A percentile compares a stretch with the other conserved stretches of the same genome.
Conservation (phyloP, 2,888 invertebrate species). For the Slavum lentiscoides region DNA sequence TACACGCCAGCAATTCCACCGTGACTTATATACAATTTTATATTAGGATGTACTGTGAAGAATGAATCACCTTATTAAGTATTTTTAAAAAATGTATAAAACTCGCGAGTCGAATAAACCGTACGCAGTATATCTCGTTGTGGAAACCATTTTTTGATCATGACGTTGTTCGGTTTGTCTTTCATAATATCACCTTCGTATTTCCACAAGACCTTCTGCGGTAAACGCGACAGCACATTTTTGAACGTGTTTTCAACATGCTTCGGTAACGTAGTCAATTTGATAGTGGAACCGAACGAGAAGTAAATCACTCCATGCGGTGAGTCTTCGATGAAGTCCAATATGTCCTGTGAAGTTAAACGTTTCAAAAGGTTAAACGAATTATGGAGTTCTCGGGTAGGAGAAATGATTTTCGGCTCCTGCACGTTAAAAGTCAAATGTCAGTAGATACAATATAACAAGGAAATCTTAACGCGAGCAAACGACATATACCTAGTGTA, state of each 20-base stretch:
- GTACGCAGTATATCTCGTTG: neutral
- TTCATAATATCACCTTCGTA: neutral
- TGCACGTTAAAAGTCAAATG: too few relatives aligned
- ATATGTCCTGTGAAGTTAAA: neutral
- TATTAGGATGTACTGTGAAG: neutral
- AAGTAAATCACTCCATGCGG: neutral
- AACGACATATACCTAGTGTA: too few relatives aligned
- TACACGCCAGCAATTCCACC: neutral
- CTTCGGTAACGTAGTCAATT: neutral
- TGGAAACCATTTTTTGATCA: neutral
- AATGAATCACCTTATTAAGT: neutral
- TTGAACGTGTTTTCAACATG: neutral
- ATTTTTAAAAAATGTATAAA: too few relatives aligned
- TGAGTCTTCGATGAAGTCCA: neutral
- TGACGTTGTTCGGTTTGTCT: neutral
- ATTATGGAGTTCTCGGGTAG: too few relatives aligned
- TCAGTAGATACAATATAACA: too few relatives aligned
- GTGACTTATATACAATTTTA: neutral
- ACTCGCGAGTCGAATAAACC: too few relatives aligned
- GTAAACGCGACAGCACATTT: neutral
- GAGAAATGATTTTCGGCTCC: too few relatives aligned
- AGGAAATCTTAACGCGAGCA: too few relatives aligned
- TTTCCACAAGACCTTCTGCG: neutral
- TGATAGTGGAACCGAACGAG: neutral
- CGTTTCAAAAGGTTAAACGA: too few relatives aligned